These are phyloP conservation scores for Corapipo altera DNA, from an alignment of 2,113 vertebrate genomes.

Conservation along the genomic window DNA sequence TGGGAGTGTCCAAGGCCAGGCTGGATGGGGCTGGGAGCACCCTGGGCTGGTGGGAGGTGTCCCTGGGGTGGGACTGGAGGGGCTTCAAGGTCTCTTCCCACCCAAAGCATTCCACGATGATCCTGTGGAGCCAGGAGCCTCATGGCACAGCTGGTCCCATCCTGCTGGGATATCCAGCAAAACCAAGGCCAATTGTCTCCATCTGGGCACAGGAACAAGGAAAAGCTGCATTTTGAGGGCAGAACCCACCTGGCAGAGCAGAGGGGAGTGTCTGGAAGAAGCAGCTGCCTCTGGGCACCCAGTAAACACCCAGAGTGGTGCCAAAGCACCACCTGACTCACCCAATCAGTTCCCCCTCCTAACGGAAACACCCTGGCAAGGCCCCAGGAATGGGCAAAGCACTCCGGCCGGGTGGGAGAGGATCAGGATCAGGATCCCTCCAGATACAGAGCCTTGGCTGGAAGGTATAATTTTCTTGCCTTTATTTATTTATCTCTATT, in stretches of 20 bases:
- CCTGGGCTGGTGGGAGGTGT: neutral
- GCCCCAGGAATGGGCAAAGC: neutral
- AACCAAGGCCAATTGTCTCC: accelerated
- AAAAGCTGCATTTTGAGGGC: neutral
- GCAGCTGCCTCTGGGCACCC: neutral
- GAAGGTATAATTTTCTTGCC: neutral
- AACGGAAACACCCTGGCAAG: neutral
- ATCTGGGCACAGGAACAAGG: neutral
- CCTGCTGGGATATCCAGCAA: neutral
- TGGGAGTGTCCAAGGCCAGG: neutral
- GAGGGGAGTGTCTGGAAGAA: neutral
- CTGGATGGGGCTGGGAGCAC: neutral
- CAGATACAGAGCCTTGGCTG: neutral
- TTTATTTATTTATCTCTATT: neutral
- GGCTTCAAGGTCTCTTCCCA: neutral
- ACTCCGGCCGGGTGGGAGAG: neutral
- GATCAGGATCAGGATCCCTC: neutral
- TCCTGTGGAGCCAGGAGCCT: neutral
- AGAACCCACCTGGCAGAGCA: neutral
- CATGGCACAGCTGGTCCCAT: accelerated
- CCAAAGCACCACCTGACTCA: neutral
- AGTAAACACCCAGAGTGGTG: neutral
- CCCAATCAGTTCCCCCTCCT: neutral
- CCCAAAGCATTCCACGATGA: neutral
- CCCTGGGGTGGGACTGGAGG: neutral